A percentile compares a stretch with the other conserved stretches of the same genome.
Evolutionary conservation across 2,888 invertebrate genomes (phyloP).

Genomic region (Trichogramma evanescens): DNA sequence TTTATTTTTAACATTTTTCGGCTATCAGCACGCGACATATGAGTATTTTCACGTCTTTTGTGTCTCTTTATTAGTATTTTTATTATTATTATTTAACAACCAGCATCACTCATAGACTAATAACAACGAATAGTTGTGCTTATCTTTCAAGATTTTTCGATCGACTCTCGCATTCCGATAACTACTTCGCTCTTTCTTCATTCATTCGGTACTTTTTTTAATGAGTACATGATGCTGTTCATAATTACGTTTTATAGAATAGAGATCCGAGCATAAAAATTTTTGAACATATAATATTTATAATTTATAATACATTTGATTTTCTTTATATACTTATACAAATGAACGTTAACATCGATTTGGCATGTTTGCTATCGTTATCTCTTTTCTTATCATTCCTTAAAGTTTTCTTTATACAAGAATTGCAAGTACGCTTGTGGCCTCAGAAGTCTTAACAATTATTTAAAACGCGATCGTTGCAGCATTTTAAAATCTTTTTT

Average conservation of each 20-base stretch:
- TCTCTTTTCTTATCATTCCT: neutral
- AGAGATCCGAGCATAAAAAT: constrained; percentile 16
- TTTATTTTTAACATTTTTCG: neutral
- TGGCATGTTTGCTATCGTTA: neutral
- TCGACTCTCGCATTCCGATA: neutral
- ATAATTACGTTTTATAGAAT: constrained; percentile 8
- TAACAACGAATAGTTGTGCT: constrained; percentile 20
- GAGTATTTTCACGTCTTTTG: neutral
- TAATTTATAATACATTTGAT: too few species aligned
- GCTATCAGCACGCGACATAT: too few species aligned
- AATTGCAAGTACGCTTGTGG: constrained; percentile 4
- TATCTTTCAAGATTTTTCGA: constrained; percentile 5
- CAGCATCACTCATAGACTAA: constrained; percentile 15
- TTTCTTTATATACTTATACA: neutral
- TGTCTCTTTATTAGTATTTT: neutral
- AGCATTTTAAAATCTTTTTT: constrained; percentile 6
- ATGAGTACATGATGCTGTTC: too few species aligned
- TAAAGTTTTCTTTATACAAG: constrained; percentile 5
- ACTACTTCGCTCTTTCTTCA: neutral
- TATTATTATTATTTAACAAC: constrained; percentile 6
- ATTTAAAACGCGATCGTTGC: constrained; percentile 6
- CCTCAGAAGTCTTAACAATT: constrained; percentile 10
- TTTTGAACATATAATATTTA: neutral
- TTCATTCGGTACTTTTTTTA: neutral
- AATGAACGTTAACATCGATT: constrained; percentile 12